A percentile compares a stretch with the other conserved stretches of the same genome.
Conservation (phyloP, 2,113 vertebrate genomes). For the Cyprinodon brontotheroides region DNA sequence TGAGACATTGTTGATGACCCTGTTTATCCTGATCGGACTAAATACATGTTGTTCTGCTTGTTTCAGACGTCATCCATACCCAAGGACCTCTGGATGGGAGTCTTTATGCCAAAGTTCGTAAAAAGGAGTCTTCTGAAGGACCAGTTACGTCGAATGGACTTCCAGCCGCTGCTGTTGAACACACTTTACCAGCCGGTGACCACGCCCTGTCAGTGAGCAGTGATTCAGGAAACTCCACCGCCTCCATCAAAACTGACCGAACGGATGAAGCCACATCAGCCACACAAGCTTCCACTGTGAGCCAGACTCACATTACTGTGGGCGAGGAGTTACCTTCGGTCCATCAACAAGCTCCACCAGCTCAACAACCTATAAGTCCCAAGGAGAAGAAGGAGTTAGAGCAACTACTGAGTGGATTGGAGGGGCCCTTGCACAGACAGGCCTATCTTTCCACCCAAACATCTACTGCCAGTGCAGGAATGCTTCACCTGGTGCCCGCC, state of each 20-base stretch:
- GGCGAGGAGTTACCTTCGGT: conserved; percentile 25
- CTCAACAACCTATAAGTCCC: conserved; percentile 83
- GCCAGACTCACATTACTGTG: conserved; percentile 57
- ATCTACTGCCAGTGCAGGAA: conserved; percentile 57
- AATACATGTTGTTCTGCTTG: conserved; percentile 35
- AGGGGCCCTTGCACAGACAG: conserved; percentile 84
- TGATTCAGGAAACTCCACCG: conserved; percentile 96
- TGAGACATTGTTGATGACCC: background rate
- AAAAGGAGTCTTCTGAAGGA: conserved; percentile 91
- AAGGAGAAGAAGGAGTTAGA: conserved; percentile 94
- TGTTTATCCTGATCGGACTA: conserved; percentile 15
- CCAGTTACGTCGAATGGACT: conserved; percentile 81
- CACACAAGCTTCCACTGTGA: conserved; percentile 65
- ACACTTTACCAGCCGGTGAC: conserved; percentile 81
- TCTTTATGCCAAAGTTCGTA: conserved; percentile 97
- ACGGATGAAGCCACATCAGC: conserved; percentile 84
- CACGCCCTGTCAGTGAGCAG: conserved; percentile 96
- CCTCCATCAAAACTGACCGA: conserved; percentile 95
- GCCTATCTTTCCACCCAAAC: conserved; percentile 67
- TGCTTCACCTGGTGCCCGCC: conserved; percentile 89
- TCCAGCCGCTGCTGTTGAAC: conserved; percentile 65
- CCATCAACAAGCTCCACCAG: conserved; percentile 50
- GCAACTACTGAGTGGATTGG: conserved; percentile 90
- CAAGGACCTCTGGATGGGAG: conserved; percentile 96
- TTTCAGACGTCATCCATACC: conserved; percentile 91